Evolutionary conservation across 1,140 invertebrate genomes (phyloP), one percentile per base, ranked within the genome.

Genomic region (Phocides pigmalion): DNA sequence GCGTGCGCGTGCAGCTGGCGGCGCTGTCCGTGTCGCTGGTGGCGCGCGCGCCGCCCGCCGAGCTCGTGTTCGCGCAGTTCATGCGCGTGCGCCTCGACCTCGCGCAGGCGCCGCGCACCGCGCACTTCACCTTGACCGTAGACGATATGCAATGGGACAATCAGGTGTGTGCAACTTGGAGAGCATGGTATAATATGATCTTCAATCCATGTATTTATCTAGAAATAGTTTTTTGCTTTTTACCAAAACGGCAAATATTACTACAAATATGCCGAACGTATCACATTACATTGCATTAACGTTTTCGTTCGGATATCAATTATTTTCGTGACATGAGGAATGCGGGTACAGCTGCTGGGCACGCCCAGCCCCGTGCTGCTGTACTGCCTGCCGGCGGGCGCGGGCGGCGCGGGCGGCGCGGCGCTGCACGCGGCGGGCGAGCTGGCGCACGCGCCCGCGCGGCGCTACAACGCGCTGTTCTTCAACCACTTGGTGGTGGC

Each of bases 141-240:
- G 92, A 93, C 37, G 94, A 97, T 82, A 94, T 99, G 73, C 98
- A 98, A 93, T 95, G 97, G 73, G 94, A 99, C 85, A 99, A 99
- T 94, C 98, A 98, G 92, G 93, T 92, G 39, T 42, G 46, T 4
- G 5, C 25, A 28, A 4, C n/a, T 32, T 32, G n/a, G n/a, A n/a
- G n/a, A n/a, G n/a, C n/a, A n/a, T n/a, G n/a, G n/a, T n/a, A n/a
- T n/a, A n/a, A n/a, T n/a, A n/a, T n/a, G n/a, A n/a, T n/a, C n/a
- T n/a, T n/a, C n/a, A n/a, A n/a, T n/a, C n/a, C n/a, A n/a, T n/a
- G n/a, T n/a, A n/a, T n/a, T n/a, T n/a, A n/a, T n/a, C n/a, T n/a
- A n/a, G n/a, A n/a, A n/a, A n/a, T n/a, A n/a, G n/a, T n/a, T n/a
- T n/a, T n/a, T n/a, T n/a, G n/a, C n/a, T n/a, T n/a, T n/a, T n/a